Conservation (phyloP, 2,797 vertebrate genomes). For the Enoplosus armatus region DNA sequence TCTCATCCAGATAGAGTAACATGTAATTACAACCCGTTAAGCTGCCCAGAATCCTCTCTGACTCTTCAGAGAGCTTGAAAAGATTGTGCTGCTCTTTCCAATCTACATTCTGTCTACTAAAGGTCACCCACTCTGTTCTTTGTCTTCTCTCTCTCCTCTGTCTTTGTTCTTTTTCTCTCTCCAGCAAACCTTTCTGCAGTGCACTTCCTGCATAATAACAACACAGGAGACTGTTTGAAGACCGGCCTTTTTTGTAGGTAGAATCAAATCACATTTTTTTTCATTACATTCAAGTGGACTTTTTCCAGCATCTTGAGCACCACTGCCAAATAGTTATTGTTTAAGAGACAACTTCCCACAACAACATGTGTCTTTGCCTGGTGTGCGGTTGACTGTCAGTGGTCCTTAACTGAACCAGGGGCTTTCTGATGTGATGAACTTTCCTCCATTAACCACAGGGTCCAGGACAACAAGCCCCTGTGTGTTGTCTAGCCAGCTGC, state of each 20-base stretch:
- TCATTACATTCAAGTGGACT: background rate
- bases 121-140: slow-evolving; percentile 55
- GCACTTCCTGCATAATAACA: slow-evolving; percentile 12
- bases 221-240: slow-evolving; percentile 4
- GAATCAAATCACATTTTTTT: background rate
- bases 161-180: slow-evolving; percentile 15
- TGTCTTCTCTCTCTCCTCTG: slow-evolving; percentile 5
- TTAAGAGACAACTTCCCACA: slow-evolving; percentile 2
- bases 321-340: background rate
- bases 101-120: slow-evolving; percentile 53
- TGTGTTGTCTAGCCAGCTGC: slow-evolving; percentile 60
- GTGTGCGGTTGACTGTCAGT: slow-evolving; percentile 12
- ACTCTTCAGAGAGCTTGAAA: slow-evolving; percentile 57
- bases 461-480: slow-evolving; percentile 56
- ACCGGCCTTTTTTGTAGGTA: slow-evolving; percentile 8
- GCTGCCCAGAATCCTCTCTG: slow-evolving; percentile 62
- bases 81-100: slow-evolving; percentile 58
- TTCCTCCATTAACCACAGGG: slow-evolving; percentile 56
- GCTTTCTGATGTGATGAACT: slow-evolving; percentile 54
- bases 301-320: slow-evolving; percentile 1
- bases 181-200: slow-evolving; percentile 6
- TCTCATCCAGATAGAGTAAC: slow-evolving; percentile 66
- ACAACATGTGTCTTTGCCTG: background rate
- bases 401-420: slow-evolving; percentile 17
- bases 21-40: slow-evolving; percentile 75